These are phyloP conservation scores for Dasypus novemcinctus DNA, from an alignment of 2,113 vertebrate species.

Conservation along the genomic window DNA sequence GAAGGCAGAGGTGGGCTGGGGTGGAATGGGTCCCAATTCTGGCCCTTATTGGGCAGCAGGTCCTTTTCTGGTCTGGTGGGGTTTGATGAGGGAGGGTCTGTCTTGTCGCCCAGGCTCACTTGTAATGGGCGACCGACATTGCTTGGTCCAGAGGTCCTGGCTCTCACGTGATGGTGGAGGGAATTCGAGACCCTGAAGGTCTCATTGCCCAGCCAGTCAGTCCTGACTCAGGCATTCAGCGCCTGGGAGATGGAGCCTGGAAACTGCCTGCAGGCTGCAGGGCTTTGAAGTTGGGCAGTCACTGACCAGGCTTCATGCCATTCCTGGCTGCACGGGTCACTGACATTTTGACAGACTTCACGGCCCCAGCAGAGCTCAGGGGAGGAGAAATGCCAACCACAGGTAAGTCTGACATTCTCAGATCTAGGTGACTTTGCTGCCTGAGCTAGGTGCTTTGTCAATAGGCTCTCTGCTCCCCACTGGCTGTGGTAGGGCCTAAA, in stretches of 20 bases:
- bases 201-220: background rate
- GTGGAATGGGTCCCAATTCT: background rate
- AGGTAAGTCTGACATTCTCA: background rate
- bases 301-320: background rate
- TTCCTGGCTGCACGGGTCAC: background rate
- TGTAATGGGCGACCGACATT: background rate
- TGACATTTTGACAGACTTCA: background rate
- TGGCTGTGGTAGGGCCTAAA: background rate
- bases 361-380: background rate
- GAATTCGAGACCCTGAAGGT: background rate
- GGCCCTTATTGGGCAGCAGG: background rate
- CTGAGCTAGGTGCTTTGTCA: background rate
- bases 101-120: background rate
- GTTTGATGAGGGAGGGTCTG: background rate
- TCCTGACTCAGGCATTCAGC: background rate
- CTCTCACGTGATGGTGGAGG: background rate
- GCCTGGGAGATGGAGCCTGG: fast-evolving
- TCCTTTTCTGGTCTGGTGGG: background rate
- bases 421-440: background rate
- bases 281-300: background rate
- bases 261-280: background rate
- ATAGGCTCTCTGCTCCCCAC: too few relatives aligned
- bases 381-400: background rate
- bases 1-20: background rate
- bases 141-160: background rate